Percentiles rank a stretch among this genome's conserved stretches.
Evolutionary conservation across 2,113 vertebrate species (phyloP).

Genomic region (Setophaga petechia): DNA sequence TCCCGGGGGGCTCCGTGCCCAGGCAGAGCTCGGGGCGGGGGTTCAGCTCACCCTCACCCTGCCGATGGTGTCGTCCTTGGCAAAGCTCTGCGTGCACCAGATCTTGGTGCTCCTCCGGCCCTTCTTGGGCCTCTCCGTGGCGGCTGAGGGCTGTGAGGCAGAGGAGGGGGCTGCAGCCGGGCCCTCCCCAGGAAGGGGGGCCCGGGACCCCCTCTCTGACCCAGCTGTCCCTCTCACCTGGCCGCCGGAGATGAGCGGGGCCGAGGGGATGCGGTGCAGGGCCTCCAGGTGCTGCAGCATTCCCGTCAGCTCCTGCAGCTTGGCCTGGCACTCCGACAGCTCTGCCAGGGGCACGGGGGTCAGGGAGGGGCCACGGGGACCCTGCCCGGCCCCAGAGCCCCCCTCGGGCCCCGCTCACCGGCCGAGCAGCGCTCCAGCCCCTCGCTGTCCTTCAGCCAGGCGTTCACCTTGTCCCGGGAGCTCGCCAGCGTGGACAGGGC

Average conservation of each 20-base stretch:
- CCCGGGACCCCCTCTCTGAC: background rate
- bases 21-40: accelerated
- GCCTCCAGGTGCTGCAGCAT: constrained; percentile 86
- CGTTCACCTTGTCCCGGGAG: constrained; percentile 77
- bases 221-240: constrained; percentile 40
- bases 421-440: constrained; percentile 84
- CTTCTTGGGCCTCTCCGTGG: constrained; percentile 85
- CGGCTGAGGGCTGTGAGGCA: background rate
- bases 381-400: accelerated
- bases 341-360: constrained; percentile 54
- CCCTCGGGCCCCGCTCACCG: constrained; percentile 64
- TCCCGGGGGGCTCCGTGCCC: accelerated
- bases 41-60: constrained; percentile 67
- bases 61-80: constrained; percentile 84
- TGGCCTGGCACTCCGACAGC: constrained; percentile 81
- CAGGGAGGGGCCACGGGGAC: background rate
- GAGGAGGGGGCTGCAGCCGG: background rate
- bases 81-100: constrained; percentile 85
- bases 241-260: constrained; percentile 80
- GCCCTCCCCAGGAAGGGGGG: no score
- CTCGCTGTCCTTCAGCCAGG: constrained; percentile 88
- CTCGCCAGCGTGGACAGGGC: constrained; percentile 60
- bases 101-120: constrained; percentile 77
- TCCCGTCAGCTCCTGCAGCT: constrained; percentile 83
- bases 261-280: constrained; percentile 80